A percentile compares a stretch with the other conserved stretches of the same genome.
phyloP scores from a whole-genome alignment of 2,113 vertebrate species.

The Tragelaphus buxtoni region DNA sequence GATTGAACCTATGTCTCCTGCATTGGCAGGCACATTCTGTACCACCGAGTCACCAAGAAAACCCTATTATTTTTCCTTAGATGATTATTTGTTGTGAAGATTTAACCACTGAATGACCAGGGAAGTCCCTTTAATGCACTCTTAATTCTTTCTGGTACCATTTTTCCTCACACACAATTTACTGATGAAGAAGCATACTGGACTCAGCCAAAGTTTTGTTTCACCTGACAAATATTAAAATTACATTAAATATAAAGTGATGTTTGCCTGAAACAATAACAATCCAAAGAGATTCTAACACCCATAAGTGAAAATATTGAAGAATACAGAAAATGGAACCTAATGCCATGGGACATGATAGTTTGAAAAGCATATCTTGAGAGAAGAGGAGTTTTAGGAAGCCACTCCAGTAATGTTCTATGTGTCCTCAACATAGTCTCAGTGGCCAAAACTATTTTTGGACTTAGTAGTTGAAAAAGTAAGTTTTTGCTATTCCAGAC shows the following conservation, averaged over 20 bases:
- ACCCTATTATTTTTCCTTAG: not conserved
- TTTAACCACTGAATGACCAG: not conserved
- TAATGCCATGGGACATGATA: not conserved
- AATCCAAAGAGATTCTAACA: not conserved
- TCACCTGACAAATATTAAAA: not conserved
- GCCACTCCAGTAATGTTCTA: not conserved
- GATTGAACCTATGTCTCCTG: not conserved
- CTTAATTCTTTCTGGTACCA: not conserved
- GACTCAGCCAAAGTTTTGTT: not conserved
- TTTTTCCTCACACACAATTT: not conserved
- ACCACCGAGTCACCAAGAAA: not conserved
- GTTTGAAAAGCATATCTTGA: not conserved
- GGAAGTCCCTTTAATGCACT: not conserved
- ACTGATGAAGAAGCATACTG: not conserved
- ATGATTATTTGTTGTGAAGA: not conserved
- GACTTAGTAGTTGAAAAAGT: conserved; percentile 87
- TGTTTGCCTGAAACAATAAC: not conserved
- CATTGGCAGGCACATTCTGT: not conserved
- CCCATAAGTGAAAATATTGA: not conserved
- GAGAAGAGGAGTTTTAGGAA: not conserved
- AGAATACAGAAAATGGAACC: not conserved
- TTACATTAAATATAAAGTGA: not conserved
- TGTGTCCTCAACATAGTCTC: conserved; percentile 77
- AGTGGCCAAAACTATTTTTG: conserved; percentile 97
- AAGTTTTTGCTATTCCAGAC: conserved; percentile 92